Evolutionary conservation across 2,113 vertebrate genomes (phyloP), one percentile per base, ranked within the genome.

Genomic region (Tyrannus savana): DNA sequence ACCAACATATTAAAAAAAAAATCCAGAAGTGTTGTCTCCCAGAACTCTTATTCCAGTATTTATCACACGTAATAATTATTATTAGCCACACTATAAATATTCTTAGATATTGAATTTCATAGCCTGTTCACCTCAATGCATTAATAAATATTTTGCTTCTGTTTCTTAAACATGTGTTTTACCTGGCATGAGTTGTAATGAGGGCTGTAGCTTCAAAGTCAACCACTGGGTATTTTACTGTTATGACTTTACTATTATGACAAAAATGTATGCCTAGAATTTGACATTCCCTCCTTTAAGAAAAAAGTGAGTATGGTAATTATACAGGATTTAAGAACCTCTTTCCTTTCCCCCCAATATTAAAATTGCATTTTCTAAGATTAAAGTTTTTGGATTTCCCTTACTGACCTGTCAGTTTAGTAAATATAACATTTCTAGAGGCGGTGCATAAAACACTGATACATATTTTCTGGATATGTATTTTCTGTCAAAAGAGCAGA

Each of bases 331-430:
- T 85, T 66, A 47, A 71, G 3, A 78, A 83, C 25, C 19, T 60
- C 8, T 58, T 47, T 60, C 8, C 21, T 7, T 60, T 35, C 27
- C 3, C 12, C 12, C 6, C 14, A 46, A 0, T 39, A 63, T 2
- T 52, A 64, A 67, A 77, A 73, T 2, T 47, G 6, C 7, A 42
- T 73, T 91, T 89, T 83, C 33, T 19, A 58, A 72, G n/a, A n/a
- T 15, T 30, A 35, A 66, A 62, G 15, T 27, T 60, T 72, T 27
- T 1, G 4, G 5, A 15, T 58, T 76, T 82, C 52, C 19, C 16
- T 42, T n/a, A 60, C 1, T 27, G 31, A 63, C 63, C 24, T 62
- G 22, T n/a, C 35, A 56, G 23, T 50, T 73, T 41, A 55, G 27
- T 19, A 67, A 58, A 67, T 12, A n/a, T 3, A 60, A 24, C 8